A percentile compares a stretch with the other conserved stretches of the same genome.
Conservation (phyloP, 2,888 invertebrate species). For the Hirtodrosophila confusa region DNA sequence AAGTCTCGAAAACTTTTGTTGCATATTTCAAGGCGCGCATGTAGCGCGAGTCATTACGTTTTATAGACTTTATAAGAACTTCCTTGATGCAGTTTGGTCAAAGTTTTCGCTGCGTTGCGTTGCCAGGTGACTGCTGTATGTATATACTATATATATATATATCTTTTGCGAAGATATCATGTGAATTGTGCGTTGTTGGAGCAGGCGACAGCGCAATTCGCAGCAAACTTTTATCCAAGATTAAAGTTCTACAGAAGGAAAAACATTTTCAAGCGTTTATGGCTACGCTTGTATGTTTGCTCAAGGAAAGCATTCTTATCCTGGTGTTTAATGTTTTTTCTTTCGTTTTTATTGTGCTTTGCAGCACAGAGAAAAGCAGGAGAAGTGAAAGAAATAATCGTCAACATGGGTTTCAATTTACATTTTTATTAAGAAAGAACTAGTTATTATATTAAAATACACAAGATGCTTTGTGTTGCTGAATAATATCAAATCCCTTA, state of each 20-base stretch:
- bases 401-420: slow-evolving; percentile 19
- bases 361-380: not conserved
- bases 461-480: no score
- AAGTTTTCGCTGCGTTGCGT: slow-evolving; percentile 57
- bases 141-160: slow-evolving; percentile 5
- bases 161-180: slow-evolving; percentile 13
- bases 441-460: not conserved
- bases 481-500: no score
- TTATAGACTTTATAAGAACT: slow-evolving; percentile 76
- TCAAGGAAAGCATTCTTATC: slow-evolving; percentile 20
- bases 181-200: slow-evolving; percentile 1
- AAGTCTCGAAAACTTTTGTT: slow-evolving; percentile 71
- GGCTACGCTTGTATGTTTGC: slow-evolving; percentile 3
- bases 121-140: slow-evolving; percentile 45
- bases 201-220: not conserved
- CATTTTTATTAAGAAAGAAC: slow-evolving; percentile 12
- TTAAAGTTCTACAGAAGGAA: slow-evolving; percentile 41
- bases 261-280: slow-evolving; percentile 44
- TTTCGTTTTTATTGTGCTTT: not conserved
- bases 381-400: slow-evolving; percentile 14
- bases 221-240: slow-evolving; percentile 29
- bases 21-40: slow-evolving; percentile 68
- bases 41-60: slow-evolving; percentile 76
- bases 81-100: slow-evolving; percentile 69
- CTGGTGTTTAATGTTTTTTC: slow-evolving; percentile 28